phyloP scores from a whole-genome alignment of 2,113 vertebrate species.

The Salminus brasiliensis region DNA sequence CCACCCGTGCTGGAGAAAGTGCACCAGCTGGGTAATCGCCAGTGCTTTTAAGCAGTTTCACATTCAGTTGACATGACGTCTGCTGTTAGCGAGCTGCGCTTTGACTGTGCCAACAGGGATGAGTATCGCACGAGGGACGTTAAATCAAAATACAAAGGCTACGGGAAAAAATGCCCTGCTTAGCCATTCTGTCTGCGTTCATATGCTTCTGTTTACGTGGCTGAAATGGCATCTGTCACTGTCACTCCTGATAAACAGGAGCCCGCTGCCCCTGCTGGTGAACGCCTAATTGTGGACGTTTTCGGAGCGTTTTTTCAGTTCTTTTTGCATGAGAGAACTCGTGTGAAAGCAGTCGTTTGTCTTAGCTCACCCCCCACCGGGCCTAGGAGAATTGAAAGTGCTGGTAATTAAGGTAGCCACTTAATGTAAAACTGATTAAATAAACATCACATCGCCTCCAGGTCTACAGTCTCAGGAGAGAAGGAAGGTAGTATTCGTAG shows the following conservation, averaged over 20 bases:
- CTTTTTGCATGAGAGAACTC: constrained; percentile 49
- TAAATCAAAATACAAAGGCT: not conserved
- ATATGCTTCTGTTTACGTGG: not conserved
- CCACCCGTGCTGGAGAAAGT: not conserved
- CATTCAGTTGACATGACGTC: not conserved
- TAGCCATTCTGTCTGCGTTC: not conserved
- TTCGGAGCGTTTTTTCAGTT: not conserved
- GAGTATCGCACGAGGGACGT: not conserved
- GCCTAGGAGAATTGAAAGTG: constrained; percentile 61
- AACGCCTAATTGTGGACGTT: constrained; percentile 35
- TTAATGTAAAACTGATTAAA: constrained; percentile 69
- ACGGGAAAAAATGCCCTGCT: not conserved
- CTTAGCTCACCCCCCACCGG: constrained; percentile 55
- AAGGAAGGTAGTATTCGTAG: constrained; percentile 39
- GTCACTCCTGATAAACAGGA: not conserved
- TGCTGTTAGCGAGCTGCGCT: not conserved
- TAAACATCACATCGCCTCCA: constrained; percentile 55
- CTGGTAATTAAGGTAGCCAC: constrained; percentile 62
- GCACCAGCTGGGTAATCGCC: not conserved
- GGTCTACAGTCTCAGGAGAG: constrained; percentile 42
- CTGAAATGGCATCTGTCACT: not conserved
- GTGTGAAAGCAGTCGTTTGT: constrained; percentile 61
- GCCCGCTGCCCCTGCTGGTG: not conserved
- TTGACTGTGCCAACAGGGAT: not conserved
- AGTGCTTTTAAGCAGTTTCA: not conserved